phyloP scores from a whole-genome alignment of 1,140 invertebrate species.

The Hetaerina americana region DNA sequence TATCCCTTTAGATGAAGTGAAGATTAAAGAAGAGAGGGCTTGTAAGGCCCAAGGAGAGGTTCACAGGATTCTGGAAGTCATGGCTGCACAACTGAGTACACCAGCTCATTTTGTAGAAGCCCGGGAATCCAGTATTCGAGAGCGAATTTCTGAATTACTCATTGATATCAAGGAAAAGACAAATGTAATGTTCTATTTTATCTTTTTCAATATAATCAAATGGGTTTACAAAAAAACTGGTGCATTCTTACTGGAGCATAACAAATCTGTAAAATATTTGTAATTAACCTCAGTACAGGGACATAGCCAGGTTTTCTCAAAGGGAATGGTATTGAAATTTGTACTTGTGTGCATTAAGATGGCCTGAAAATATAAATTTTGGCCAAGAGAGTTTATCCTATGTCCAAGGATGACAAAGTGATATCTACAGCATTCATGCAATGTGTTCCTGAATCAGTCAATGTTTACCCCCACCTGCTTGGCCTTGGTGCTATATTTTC shows the following conservation, averaged over 20 bases:
- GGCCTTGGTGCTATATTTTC: too few species aligned
- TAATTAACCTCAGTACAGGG: neutral
- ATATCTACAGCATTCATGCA: too few species aligned
- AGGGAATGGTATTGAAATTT: too few species aligned
- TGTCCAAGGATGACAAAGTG: too few species aligned
- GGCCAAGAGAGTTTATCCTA: too few species aligned
- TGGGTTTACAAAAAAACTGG: neutral
- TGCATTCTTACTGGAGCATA: neutral
- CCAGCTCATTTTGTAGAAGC: conserved; percentile 57
- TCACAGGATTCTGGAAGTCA: conserved; percentile 46
- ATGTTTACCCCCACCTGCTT: too few species aligned
- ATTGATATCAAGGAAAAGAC: conserved; percentile 60
- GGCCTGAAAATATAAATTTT: too few species aligned
- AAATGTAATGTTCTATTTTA: conserved; percentile 36
- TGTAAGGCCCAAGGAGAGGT: conserved; percentile 48
- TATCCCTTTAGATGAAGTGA: conserved; percentile 51
- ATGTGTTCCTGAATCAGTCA: too few species aligned
- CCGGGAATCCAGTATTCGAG: conserved; percentile 58
- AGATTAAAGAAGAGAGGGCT: conserved; percentile 50
- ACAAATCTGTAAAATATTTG: too few species aligned
- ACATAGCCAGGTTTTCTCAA: neutral
- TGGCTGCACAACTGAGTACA: conserved; percentile 50
- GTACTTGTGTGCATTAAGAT: too few species aligned
- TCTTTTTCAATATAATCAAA: neutral
- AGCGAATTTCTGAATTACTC: conserved; percentile 56